These are phyloP conservation scores for Bergia sp. DNA, from an alignment of 92 coral and sea anemone species.

Conservation along the genomic window DNA sequence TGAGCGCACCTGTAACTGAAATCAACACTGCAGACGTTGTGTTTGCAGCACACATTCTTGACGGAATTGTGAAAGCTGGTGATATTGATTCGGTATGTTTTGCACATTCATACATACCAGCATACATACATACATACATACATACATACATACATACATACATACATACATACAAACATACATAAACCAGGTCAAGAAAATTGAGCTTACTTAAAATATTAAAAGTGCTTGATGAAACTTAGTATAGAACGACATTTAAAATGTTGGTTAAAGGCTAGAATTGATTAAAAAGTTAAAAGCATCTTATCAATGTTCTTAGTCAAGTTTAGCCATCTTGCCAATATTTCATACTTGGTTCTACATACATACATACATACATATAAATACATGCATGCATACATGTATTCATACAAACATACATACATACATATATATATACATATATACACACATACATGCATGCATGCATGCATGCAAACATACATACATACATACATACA, in stretches of 20 bases:
- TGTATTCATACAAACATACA: background rate
- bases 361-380: too few relatives aligned
- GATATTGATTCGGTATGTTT: slow-evolving; percentile 30
- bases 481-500: background rate
- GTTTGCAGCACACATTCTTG: slow-evolving; percentile 21
- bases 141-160: background rate
- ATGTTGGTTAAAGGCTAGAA: too few relatives aligned
- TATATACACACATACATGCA: background rate
- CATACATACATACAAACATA: background rate
- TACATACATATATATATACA: background rate
- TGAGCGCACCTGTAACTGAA: slow-evolving; percentile 21
- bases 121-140: background rate
- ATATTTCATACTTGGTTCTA: too few relatives aligned
- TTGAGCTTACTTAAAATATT: too few relatives aligned
- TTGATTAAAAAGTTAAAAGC: too few relatives aligned
- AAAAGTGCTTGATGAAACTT: too few relatives aligned
- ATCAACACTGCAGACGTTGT: slow-evolving; percentile 36
- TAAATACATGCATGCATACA: background rate
- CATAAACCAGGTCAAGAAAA: too few relatives aligned
- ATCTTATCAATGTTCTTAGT: too few relatives aligned
- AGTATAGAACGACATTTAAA: too few relatives aligned
- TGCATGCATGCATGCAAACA: too few relatives aligned
- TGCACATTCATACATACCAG: background rate
- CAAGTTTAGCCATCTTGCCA: too few relatives aligned
- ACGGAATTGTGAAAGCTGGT: slow-evolving; percentile 9